Conservation (phyloP, 2,113 vertebrate species). For the Scomber scombrus region DNA sequence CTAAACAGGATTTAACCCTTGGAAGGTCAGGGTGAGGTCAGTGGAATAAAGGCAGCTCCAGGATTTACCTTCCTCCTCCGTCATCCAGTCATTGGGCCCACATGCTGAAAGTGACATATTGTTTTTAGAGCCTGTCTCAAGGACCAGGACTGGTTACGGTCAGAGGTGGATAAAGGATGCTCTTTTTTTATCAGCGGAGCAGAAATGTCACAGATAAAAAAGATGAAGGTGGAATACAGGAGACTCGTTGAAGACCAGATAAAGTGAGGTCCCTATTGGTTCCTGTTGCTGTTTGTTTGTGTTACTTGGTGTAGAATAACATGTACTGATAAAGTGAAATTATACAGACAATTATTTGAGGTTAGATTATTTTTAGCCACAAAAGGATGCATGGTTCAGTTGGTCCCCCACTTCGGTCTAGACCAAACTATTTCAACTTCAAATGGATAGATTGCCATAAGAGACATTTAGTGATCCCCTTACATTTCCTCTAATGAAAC, state of each 20-base stretch:
- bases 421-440: too few species aligned
- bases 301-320: background rate
- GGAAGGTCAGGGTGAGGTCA: constrained; percentile 66
- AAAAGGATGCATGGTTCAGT: too few species aligned
- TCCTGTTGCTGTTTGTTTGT: background rate
- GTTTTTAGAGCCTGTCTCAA: constrained; percentile 45
- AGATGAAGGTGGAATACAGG: background rate
- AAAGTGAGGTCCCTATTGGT: background rate
- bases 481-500: background rate
- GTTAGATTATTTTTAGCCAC: too few species aligned
- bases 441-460: too few species aligned
- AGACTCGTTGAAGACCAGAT: background rate
- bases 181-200: constrained; percentile 6
- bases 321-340: too few species aligned
- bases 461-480: too few species aligned
- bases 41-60: constrained; percentile 66
- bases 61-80: constrained; percentile 65
- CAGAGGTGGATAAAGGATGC: constrained; percentile 9
- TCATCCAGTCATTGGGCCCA: constrained; percentile 2
- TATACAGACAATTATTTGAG: too few species aligned
- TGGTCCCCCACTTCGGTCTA: too few species aligned
- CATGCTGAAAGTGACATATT: constrained; percentile 28
- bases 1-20: constrained; percentile 58
- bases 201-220: constrained; percentile 22
- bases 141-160: background rate